Evolutionary conservation across 2,797 vertebrate genomes (phyloP).

Genomic region (Spinibarbus caldwelli): DNA sequence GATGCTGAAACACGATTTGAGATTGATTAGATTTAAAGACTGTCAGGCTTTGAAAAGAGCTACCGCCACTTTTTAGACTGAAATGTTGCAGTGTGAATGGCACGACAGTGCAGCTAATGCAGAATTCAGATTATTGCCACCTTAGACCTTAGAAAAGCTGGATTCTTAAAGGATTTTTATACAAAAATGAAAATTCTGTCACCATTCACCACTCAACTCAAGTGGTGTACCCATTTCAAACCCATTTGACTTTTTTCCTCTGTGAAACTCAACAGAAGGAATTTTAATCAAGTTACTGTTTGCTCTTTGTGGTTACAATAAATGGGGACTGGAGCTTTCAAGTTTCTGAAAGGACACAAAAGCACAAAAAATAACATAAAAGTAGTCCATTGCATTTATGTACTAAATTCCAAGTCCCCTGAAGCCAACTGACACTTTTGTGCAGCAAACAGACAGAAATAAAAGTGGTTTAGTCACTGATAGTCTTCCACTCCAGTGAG

Average conservation of each 20-base stretch:
- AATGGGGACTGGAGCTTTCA: not conserved
- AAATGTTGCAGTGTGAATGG: not conserved
- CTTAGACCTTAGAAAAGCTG: not conserved
- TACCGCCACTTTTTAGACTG: not conserved
- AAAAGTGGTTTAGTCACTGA: not conserved
- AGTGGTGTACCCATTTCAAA: not conserved
- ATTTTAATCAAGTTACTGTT: not conserved
- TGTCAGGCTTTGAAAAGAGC: conserved; percentile 28
- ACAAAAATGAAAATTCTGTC: not conserved
- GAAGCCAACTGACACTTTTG: not conserved
- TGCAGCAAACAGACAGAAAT: not conserved
- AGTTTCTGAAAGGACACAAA: not conserved
- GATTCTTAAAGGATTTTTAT: not conserved
- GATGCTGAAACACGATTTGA: conserved; percentile 64
- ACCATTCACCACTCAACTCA: not conserved
- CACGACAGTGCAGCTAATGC: not conserved
- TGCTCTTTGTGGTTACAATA: no score
- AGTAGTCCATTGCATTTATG: not conserved
- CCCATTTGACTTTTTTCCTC: not conserved
- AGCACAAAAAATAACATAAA: not conserved
- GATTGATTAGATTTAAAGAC: conserved; percentile 60
- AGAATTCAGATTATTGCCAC: conserved; percentile 23
- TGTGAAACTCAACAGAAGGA: not conserved
- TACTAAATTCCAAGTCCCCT: not conserved
- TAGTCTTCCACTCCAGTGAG: not conserved